Conservation (phyloP, 2,797 vertebrate species). For the Loriculus beryllinus region DNA sequence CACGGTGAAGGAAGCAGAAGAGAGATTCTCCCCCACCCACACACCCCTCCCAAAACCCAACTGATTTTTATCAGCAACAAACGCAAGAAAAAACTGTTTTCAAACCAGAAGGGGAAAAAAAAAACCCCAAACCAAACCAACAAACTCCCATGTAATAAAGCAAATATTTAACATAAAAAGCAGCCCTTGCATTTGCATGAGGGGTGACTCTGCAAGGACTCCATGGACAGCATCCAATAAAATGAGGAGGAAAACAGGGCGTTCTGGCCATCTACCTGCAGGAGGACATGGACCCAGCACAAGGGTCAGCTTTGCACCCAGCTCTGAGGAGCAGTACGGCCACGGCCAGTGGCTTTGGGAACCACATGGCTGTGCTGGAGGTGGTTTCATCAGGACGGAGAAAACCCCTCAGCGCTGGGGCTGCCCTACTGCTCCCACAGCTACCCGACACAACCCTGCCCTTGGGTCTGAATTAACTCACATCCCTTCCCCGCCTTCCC, state of each 20-base stretch:
- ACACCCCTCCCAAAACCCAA: background rate
- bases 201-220: background rate
- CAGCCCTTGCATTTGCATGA: background rate
- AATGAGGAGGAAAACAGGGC: accelerated
- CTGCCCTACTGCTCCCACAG: background rate
- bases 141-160: background rate
- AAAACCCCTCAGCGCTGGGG: accelerated
- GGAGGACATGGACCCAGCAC: background rate
- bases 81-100: background rate
- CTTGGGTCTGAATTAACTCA: background rate
- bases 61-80: background rate
- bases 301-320: background rate
- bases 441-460: background rate
- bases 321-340: background rate
- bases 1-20: accelerated
- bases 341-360: accelerated
- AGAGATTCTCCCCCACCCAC: background rate
- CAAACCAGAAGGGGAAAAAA: background rate
- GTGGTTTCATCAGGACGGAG: background rate
- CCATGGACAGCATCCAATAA: background rate
- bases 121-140: too few relatives aligned
- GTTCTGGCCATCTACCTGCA: background rate
- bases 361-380: accelerated
- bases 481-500: background rate
- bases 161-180: background rate